Evolutionary conservation across 2,113 vertebrate species (phyloP), one percentile per base, ranked within the genome.

Genomic region (Nymphicus hollandicus): DNA sequence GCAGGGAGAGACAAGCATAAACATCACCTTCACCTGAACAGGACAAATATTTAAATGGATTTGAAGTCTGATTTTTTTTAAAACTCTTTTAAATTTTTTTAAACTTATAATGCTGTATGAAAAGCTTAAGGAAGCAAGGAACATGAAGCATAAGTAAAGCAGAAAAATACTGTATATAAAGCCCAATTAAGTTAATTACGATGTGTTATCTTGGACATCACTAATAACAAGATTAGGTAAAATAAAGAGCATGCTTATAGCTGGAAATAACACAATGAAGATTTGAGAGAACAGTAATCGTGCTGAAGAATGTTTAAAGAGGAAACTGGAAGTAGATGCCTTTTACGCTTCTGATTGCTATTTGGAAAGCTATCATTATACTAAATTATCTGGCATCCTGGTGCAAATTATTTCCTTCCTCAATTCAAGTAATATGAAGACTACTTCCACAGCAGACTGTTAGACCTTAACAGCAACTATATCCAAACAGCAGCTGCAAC

Each of bases 331-430:
- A 55, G 28, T 82, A 77, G 61, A 61, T 65, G 53, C 43, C 56
- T 95, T 88, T 88, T 81, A 65, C 19, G 72, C 76, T 92, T 73
- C 65, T 72, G 83, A 89, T 44, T 84, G 77, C 55, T 81, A 53
- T 84, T 92, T 82, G 73, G 89, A 97, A 94, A 69, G 74, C 70
- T 95, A 76, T 94, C 92, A 89, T 93, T 97, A 95, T 41, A 95
- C 86, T 93, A 71, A 96, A 95, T 91, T 93, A 96, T 88, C 91
- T 93, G 55, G 70, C 83, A 93, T 92, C 78, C 79, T 97, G 66
- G 93, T 95, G 86, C 84, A 97, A 96, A 96, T 88, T 80, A 96
- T 91, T 97, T 97, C 97, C 97, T 97, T 97, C 97, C 97, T 96
- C 96, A 96, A 95, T 85, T 96, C 64, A 94, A 92, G 72, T 88